These are phyloP conservation scores for Hippocampus comes DNA, from an alignment of 2,113 vertebrate species.

Conservation along the genomic window DNA sequence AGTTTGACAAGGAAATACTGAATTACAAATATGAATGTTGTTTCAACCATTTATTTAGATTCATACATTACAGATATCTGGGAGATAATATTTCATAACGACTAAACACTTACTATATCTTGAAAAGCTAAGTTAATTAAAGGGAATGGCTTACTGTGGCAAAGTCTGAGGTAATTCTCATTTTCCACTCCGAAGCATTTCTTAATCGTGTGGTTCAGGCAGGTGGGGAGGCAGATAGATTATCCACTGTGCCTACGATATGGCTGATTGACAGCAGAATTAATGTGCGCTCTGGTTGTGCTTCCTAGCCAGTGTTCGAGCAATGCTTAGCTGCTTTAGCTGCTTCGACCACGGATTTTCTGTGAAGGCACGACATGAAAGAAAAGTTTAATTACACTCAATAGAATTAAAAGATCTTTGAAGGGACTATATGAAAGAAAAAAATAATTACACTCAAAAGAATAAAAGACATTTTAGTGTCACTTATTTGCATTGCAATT, in stretches of 20 bases:
- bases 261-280: background rate
- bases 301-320: constrained; percentile 68
- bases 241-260: background rate
- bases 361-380: constrained; percentile 51
- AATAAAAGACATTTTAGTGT: too few species aligned
- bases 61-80: too few species aligned
- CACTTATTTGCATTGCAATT: background rate
- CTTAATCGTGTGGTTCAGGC: constrained; percentile 6
- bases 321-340: constrained; percentile 72
- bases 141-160: too few species aligned
- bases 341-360: constrained; percentile 76
- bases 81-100: too few species aligned
- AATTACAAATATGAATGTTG: too few species aligned
- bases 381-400: background rate
- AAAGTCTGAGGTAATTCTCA: constrained; percentile 22
- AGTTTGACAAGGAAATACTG: too few species aligned
- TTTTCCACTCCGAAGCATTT: constrained; percentile 19
- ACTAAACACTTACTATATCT: too few species aligned
- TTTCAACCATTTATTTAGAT: too few species aligned
- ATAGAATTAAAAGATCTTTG: too few species aligned
- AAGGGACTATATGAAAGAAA: background rate
- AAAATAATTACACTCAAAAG: background rate
- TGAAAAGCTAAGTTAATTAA: too few species aligned
- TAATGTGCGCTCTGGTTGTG: constrained; percentile 30
- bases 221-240: background rate